These are phyloP conservation scores for Papilio machaon DNA, from an alignment of 1,140 invertebrate species.

Conservation along the genomic window DNA sequence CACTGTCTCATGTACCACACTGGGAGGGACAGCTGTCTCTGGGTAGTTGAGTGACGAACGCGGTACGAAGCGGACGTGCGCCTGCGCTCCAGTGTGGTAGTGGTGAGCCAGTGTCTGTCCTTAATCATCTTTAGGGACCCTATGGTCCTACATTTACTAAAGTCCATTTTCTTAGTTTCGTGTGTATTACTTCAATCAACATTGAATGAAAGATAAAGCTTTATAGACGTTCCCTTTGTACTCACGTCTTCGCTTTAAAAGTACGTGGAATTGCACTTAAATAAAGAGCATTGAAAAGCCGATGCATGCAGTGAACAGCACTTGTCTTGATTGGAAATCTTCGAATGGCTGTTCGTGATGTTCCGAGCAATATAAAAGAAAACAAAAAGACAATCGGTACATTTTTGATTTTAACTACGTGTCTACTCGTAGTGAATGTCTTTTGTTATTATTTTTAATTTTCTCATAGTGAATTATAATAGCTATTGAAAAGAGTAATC, in stretches of 20 bases:
- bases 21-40: too few species aligned
- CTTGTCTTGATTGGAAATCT: slow-evolving; percentile 20
- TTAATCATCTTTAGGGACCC: too few species aligned
- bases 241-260: neutral
- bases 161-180: neutral
- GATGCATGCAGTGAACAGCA: neutral
- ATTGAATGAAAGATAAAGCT: slow-evolving; percentile 1
- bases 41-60: too few species aligned
- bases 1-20: too few species aligned
- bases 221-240: neutral
- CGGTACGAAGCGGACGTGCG: too few species aligned
- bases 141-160: too few species aligned
- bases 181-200: neutral
- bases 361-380: neutral
- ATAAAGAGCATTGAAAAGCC: slow-evolving; percentile 3
- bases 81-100: too few species aligned
- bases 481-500: too few species aligned
- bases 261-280: slow-evolving; percentile 13
- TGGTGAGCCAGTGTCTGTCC: too few species aligned
- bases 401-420: neutral
- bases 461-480: neutral
- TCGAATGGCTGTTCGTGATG: neutral
- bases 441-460: neutral
- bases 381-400: neutral
- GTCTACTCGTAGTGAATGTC: neutral